These are phyloP conservation scores for Vespertilio murinus DNA, from an alignment of 2,797 vertebrate genomes.

Conservation along the genomic window DNA sequence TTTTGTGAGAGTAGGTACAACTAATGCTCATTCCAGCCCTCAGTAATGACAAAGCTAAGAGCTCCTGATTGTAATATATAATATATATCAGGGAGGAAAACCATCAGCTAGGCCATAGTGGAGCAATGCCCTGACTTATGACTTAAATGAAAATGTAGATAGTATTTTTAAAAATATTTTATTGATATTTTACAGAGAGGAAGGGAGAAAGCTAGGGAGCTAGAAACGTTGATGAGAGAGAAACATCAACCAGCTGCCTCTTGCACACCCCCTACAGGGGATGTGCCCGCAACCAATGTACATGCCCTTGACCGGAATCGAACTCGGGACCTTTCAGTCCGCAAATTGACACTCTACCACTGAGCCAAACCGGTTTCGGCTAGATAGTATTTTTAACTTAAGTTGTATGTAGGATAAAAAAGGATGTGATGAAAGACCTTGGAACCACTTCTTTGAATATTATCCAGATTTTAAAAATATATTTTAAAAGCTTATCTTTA, in stretches of 20 bases:
- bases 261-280: no score
- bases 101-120: neutral
- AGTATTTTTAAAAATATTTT: neutral
- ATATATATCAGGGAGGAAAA: neutral
- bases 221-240: no score
- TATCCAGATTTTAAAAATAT: neutral
- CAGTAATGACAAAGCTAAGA: neutral
- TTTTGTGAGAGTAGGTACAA: neutral
- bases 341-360: no score
- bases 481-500: neutral
- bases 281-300: no score
- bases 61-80: neutral
- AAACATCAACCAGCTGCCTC: no score
- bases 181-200: no score
- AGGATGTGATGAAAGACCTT: neutral
- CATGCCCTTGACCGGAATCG: no score
- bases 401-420: neutral
- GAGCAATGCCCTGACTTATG: neutral
- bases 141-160: slow-evolving; percentile 6
- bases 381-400: neutral
- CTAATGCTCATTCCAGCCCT: neutral
- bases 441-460: neutral
- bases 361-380: no score
- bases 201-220: no score
- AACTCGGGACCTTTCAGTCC: no score